Base-by-base conservation (phyloP, 1,140 invertebrate genomes). In the Coenobita brevimanus region DNA sequence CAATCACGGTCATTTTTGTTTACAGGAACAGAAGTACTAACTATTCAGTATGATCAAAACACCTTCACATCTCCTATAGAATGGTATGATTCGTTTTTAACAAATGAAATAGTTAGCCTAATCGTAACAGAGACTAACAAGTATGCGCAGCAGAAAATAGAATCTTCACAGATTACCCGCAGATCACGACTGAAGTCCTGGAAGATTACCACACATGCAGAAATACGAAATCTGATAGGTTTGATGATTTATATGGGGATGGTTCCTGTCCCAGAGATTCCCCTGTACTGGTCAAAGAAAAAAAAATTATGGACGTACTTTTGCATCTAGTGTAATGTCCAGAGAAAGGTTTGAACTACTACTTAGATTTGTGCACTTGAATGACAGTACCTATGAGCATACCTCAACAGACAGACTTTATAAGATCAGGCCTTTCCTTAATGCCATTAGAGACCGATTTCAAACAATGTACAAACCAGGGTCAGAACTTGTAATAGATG, bases 221-320 rank as follows among this genome's bases (percentile, higher is more conserved):
- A 87, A 43, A 54, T 87, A 24, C 75, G 43, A 43, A 82, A 6
- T 10, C 38, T 82, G 21, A 17, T 82, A 21, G 83, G 75, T 6
- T 43, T 57, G 24, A 33, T 75, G 38, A 75, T 78, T 54, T 86
- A 86, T 46, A 75, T 75, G 83, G 43, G 69, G 78, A 36, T 86
- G 24, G 83, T 87, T 36, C 38, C 73, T 1, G 79, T 78, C 24
- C 75, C 67, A 30, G 27, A 87, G 36, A 57, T 87, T 1, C 27
- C 60, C 17, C 38, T 83, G 13, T 83, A 83, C 38, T 83, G 82
- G 82, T 83, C 75, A 24, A 86, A 86, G 60, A n/a, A n/a, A 86
- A 50, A 50, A 33, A 41, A 3, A n/a, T n/a, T n/a, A n/a, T n/a
- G n/a, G n/a, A n/a, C n/a, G n/a, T n/a, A n/a, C n/a, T 41, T 85